Evolutionary conservation across 2,113 vertebrate species (phyloP).

Genomic region (Tricholaema leucomelas): DNA sequence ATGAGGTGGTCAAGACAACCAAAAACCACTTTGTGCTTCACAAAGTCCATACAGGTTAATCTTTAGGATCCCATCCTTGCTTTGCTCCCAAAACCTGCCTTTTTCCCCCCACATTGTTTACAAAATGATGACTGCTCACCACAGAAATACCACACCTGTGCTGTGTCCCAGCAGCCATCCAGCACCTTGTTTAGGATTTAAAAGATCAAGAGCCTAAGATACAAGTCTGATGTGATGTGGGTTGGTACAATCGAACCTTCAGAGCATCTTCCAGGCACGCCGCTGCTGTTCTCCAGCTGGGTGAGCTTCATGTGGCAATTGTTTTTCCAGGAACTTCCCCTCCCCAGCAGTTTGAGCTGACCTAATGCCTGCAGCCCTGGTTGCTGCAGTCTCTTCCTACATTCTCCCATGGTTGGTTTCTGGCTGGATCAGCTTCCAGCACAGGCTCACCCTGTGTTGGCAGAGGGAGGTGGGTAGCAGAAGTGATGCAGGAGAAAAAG

Average conservation of each 20-base stretch:
- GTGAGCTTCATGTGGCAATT: rapidly evolving
- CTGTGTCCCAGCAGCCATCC: neutral
- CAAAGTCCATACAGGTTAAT: neutral
- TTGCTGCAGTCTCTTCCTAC: neutral
- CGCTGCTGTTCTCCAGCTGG: neutral
- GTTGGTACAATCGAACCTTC: neutral
- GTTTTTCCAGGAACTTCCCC: neutral
- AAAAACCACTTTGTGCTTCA: neutral
- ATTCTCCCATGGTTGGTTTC: rapidly evolving
- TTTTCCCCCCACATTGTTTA: too few relatives aligned
- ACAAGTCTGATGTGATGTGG: neutral
- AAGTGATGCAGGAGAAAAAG: neutral
- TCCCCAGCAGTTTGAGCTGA: neutral
- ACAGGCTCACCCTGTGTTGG: neutral
- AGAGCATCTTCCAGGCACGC: neutral
- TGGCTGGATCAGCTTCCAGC: neutral
- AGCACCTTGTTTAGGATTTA: neutral
- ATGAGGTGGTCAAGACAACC: neutral
- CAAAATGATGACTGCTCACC: neutral
- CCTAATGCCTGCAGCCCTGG: neutral
- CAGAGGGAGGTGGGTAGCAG: neutral
- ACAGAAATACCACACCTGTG: neutral
- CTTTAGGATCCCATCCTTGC: neutral
- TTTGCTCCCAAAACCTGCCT: too few relatives aligned
- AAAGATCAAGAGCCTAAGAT: neutral